phyloP scores from a whole-genome alignment of 2,888 invertebrate species.

The Euplagia quadripunctaria region DNA sequence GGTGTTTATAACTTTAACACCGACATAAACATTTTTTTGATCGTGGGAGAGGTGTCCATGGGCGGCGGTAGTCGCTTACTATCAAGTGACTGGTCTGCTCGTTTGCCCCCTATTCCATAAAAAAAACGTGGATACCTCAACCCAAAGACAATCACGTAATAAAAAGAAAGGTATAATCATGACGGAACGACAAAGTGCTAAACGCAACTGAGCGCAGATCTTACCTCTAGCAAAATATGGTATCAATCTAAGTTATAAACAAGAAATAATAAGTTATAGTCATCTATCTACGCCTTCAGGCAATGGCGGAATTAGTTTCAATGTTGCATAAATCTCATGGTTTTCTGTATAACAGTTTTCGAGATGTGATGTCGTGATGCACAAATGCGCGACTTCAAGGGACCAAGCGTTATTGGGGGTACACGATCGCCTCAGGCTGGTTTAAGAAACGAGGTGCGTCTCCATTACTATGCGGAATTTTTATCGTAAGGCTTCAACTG shows the following conservation, averaged over 20 bases:
- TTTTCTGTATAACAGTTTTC: constrained; percentile 60
- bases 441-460: constrained; percentile 46
- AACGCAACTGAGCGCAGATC: neutral
- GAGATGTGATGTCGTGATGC: constrained; percentile 67
- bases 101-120: too few species aligned
- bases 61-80: too few species aligned
- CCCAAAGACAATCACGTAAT: neutral
- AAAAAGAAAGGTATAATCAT: neutral
- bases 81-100: too few species aligned
- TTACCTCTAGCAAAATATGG: constrained; percentile 7
- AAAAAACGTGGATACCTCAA: too few species aligned
- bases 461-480: constrained; percentile 46
- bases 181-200: neutral
- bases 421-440: constrained; percentile 69
- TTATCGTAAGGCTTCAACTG: neutral
- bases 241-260: constrained; percentile 49
- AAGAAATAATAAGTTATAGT: constrained; percentile 44
- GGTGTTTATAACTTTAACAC: too few species aligned
- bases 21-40: too few species aligned
- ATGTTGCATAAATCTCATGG: constrained; percentile 63
- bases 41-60: too few species aligned
- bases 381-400: constrained; percentile 55
- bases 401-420: constrained; percentile 68
- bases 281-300: constrained; percentile 43
- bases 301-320: constrained; percentile 49